Evolutionary conservation across 2,888 invertebrate species (phyloP), one percentile per base, ranked within the genome.

Genomic region (Trichacis sp.): DNA sequence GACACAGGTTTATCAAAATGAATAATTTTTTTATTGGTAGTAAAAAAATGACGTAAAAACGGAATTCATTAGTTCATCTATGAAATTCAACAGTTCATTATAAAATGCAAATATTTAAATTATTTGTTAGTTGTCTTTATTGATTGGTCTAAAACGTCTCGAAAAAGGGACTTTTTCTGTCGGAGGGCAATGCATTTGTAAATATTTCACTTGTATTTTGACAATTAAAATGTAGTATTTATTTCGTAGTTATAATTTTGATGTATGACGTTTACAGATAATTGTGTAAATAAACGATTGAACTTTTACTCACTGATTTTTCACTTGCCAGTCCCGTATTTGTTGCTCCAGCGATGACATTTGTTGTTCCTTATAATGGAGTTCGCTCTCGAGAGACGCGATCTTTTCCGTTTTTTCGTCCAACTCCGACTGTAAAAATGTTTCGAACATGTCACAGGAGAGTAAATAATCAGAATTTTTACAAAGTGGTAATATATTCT

Each of bases 391-490:
- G 56, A 93, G 76, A 57, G 86, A 83, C 70, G 87, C 89, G 14
- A 90, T 85, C 73, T 86, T 88, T 82, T 93, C 93, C 12, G 92
- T 90, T 83, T 92, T 93, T 57, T 89, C 87, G 77, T 93, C 93
- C 67, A 93, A 78, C 70, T 90, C 89, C 78, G 89, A 87, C 82
- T 91, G 84, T 84, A 78, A 67, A 83, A 38, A 36, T 33, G 4
- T 46, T 48, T 48, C 2, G 2, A 1, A 19, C 19, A 45, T 20
- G 3, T 24, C 3, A 33, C 33, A n/a, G 9, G 33, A n/a, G n/a
- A 11, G 2, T n/a, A n/a, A n/a, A n/a, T n/a, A n/a, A n/a, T n/a
- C 11, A 3, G 33, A 33, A 33, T 33, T n/a, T 11, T 24, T 24
- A 24, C 4, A 24, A 38, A 11, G 9, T 38, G n/a, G 4, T n/a